Base-by-base conservation (phyloP, 2,797 vertebrate genomes). In the Sphenodon punctatus region DNA sequence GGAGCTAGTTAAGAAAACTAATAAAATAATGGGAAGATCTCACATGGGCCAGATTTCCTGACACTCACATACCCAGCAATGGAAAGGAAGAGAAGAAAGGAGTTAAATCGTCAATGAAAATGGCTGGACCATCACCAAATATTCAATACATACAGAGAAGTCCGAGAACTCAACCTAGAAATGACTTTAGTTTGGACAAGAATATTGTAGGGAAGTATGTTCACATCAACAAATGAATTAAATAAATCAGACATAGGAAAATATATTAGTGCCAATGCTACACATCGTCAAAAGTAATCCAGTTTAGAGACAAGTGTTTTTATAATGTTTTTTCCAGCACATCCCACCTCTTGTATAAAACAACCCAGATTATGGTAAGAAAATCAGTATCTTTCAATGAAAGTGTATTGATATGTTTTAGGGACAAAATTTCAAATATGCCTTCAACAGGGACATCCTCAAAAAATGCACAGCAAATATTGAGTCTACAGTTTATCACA, bases 111-210 rank as follows among this genome's bases (percentile, higher is more conserved):
- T 60, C 42, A 60, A 86, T 58, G 32, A 36, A 58, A 88, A 80
- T 53, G 27, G n/a, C 30, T 10, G 27, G 8, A 27, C 30, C 5
- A 36, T 32, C 60, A 68, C 74, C 79, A 82, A 60, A 61, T 60
- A 42, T 10, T 88, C 71, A 73, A 86, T 39, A 49, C 27, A 67
- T 19, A 78, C 70, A 85, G 10, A 53, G 59, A 80, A 83, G 59
- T 59, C 32, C 63, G 63, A 48, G 81, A 80, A 84, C 64, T 4
- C 63, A 81, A 75, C 66, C 68, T 82, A 60, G 32, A 92, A 85
- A 74, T 64, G 67, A 78, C 73, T 53, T 82, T 70, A 51, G 22
- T 23, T 78, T 84, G 43, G 34, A 70, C 8, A 78, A 59, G 58
- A n/a, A 63, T 45, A 15, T 56, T 20, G 49, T 45, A 38, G 36